Evolutionary conservation across 2,113 vertebrate genomes (phyloP), one percentile per base, ranked within the genome.

Genomic region (Paralichthys olivaceus): DNA sequence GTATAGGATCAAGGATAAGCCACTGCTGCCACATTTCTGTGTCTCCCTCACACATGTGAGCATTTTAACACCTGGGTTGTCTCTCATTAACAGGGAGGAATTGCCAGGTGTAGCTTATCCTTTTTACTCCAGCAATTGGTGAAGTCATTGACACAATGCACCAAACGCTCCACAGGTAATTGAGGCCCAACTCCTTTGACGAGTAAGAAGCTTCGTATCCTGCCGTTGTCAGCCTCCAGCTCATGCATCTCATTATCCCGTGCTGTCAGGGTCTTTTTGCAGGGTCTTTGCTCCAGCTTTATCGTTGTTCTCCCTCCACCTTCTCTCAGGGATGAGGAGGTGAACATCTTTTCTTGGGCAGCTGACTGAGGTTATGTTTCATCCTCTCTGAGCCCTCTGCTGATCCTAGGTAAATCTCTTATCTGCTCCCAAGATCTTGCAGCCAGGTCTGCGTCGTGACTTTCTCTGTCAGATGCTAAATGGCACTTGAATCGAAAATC

Each of bases 401-500:
- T 84, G 81, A 83, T 85, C 69, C 75, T 25, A 40, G 66, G 79
- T 83, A 83, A 84, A 90, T 73, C 75, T 77, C 78, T 62, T 62
- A 71, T 86, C 79, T 65, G 68, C 79, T 58, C 70, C 65, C 22
- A n/a, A 72, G 77, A 82, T 87, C 81, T 67, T 26, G 37, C 69
- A 34, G 71, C 66, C 68, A 60, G 4, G 26, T 81, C 64, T 55
- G 70, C 47, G 51, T 49, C 47, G 13, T 26, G 58, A 72, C 73
- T 59, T 78, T 67, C 67, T 57, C 68, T 69, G 87, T 87, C 81
- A 72, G 77, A 81, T 67, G 81, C 77, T 90, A 87, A 91, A 90
- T 81, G 80, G 55, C 68, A 72, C 81, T 82, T 84, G 79, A 87
- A 79, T 87, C 3, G 2, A 76, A n/a, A 80, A 82, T 88, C 60